Base-by-base conservation (phyloP, 2,888 invertebrate genomes). In the Sympetrum striolatum region DNA sequence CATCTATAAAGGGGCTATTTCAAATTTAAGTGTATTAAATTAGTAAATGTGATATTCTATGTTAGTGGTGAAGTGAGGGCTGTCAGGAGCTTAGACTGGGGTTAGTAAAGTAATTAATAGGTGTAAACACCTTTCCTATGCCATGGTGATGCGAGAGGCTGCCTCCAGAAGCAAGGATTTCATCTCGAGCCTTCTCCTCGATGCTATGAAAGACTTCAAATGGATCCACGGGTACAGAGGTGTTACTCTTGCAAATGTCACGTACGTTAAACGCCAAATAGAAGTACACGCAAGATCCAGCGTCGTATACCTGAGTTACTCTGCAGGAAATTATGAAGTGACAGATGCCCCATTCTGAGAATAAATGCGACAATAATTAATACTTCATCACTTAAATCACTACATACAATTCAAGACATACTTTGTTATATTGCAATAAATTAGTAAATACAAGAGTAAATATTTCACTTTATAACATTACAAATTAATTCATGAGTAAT, bases 111-210 rank as follows among this genome's bases (percentile, higher is more conserved):
- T 10, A 60, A 12, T 5, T 86, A 1, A 60, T 58, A 10, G n/a
- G 39, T 86, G 64, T 31, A 18, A 82, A 22, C 91, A 97, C 95
- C 94, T 99, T 99, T 0, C 99, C 99, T 22, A 99, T 97, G 0
- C 99, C 99, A 93, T 99, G 99, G 94, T 99, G 99, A 94, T 99
- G 99, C 0, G 99, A 99, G 92, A 99, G 95, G 92, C 98, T 98
- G 92, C 98, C 98, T 15, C 98, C 98, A 92, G 96, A 97, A 0
- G 97, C 96, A 86, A 99, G 94, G 91, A 99, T 98, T 94, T 99
- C 99, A 92, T 98, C 97, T 58, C 99, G 95, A 0, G 99, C 99
- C 64, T 96, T 95, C 80, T 96, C 96, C 94, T 99, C 99, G 90
- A 99, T 97, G 91, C 96, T 95, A 93, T 98, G 98, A 93, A 98